phyloP scores from a whole-genome alignment of 2,797 vertebrate genomes.

The Sebastes iracundus region DNA sequence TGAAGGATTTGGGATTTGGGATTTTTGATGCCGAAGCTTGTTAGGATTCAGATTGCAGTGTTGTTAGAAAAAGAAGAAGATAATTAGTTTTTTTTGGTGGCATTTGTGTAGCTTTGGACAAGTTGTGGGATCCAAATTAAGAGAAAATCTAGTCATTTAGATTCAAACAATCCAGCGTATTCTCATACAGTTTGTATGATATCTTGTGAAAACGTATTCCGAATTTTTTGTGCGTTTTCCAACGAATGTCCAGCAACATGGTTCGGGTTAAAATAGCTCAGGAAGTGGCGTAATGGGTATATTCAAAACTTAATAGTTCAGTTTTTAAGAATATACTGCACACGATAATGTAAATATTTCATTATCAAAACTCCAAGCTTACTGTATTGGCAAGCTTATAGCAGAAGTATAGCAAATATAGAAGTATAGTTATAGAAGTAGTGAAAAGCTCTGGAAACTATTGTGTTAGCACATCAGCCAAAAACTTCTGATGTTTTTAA shows the following conservation, averaged over 20 bases:
- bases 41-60: constrained; percentile 1
- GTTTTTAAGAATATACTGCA: not conserved
- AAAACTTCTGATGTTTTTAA: constrained; percentile 14
- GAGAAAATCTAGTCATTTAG: not conserved
- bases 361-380: not conserved
- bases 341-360: not conserved
- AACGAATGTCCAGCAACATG: too few species aligned
- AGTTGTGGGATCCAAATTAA: not conserved
- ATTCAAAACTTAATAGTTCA: not conserved
- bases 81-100: not conserved
- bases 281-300: not conserved
- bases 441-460: constrained; percentile 5
- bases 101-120: not conserved
- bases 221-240: too few species aligned
- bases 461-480: not conserved
- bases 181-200: too few species aligned
- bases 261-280: too few species aligned
- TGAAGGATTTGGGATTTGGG: not conserved
- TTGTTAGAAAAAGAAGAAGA: not conserved
- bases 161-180: not conserved
- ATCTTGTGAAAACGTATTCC: too few species aligned
- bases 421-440: not conserved
- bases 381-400: not conserved
- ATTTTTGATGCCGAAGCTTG: not conserved
- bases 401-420: not conserved